Evolutionary conservation across 2,888 invertebrate genomes (phyloP).

Genomic region (Agrochola circellaris): DNA sequence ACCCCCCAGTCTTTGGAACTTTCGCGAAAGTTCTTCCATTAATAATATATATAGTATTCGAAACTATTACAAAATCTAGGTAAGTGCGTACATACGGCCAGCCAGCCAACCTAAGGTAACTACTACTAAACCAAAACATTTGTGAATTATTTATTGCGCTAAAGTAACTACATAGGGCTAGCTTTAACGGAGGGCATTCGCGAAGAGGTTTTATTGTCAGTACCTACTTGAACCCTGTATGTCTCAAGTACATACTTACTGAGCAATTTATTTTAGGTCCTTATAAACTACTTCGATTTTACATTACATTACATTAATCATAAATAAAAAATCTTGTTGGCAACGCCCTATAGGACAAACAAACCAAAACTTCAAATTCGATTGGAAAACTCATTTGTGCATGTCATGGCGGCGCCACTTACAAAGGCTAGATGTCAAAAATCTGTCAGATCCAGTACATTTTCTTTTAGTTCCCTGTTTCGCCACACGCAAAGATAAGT

Average conservation of each 20-base stretch:
- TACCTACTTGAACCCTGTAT: conserved; percentile 3
- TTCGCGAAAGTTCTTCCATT: conserved; percentile 22
- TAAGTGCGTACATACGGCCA: conserved; percentile 8
- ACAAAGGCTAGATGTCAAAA: background rate
- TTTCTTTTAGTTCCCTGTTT: background rate
- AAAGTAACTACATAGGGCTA: conserved; percentile 26
- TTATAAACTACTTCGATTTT: background rate
- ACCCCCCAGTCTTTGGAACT: conserved; percentile 11
- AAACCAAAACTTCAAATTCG: background rate
- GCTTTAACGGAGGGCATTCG: conserved; percentile 8
- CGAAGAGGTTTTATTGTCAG: background rate
- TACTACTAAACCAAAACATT: conserved; percentile 15
- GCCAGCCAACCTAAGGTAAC: background rate
- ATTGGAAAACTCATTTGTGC: too few species aligned
- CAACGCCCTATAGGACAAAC: background rate
- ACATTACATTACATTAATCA: background rate
- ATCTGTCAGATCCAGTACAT: conserved; percentile 11
- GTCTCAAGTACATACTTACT: background rate
- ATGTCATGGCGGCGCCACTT: background rate
- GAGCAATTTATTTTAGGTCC: background rate
- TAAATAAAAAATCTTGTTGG: background rate
- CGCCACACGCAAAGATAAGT: background rate
- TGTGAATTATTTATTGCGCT: conserved; percentile 15
- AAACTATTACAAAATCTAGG: conserved; percentile 15
- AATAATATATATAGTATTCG: conserved; percentile 43